A percentile compares a stretch with the other conserved stretches of the same genome.
These are phyloP conservation scores for Trachymyrmex septentrionalis DNA, from an alignment of 1,140 invertebrate genomes.

Conservation along the genomic window DNA sequence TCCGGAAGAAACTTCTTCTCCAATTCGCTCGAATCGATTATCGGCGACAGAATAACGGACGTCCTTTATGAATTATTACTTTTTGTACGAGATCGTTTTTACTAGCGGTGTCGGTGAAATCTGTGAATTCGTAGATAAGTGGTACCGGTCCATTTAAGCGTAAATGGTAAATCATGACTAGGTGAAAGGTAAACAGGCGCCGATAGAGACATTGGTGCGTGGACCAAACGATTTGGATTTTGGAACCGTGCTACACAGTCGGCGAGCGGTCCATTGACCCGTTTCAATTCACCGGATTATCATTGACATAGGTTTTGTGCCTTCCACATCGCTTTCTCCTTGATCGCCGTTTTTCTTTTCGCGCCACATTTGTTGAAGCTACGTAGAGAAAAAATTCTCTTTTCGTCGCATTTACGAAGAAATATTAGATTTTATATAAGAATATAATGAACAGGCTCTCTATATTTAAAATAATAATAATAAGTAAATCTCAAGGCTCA, in stretches of 20 bases:
- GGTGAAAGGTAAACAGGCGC: slow-evolving; percentile 14
- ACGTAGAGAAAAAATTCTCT: not conserved
- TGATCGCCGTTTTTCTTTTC: slow-evolving; percentile 61
- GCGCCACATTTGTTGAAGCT: not conserved
- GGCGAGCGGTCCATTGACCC: slow-evolving; percentile 64
- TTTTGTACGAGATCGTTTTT: slow-evolving; percentile 13
- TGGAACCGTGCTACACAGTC: slow-evolving; percentile 60
- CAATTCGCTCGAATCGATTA: slow-evolving; percentile 5
- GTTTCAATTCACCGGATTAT: slow-evolving; percentile 61
- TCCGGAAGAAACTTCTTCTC: not conserved
- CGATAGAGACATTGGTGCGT: not conserved
- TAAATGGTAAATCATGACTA: slow-evolving; percentile 30
- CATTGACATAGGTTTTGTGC: slow-evolving; percentile 48
- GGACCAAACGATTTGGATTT: slow-evolving; percentile 58
- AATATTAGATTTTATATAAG: not conserved
- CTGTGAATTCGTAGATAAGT: slow-evolving; percentile 5
- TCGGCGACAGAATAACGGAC: not conserved
- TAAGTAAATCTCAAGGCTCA: no score
- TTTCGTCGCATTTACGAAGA: not conserved
- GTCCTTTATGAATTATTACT: not conserved
- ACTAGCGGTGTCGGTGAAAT: slow-evolving; percentile 20
- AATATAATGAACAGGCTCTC: no score
- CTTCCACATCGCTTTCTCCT: slow-evolving; percentile 66
- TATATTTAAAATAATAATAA: no score
- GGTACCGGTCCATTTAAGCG: not conserved